phyloP scores from a whole-genome alignment of 2,113 vertebrate genomes.

The Spizaetus ornatus region DNA sequence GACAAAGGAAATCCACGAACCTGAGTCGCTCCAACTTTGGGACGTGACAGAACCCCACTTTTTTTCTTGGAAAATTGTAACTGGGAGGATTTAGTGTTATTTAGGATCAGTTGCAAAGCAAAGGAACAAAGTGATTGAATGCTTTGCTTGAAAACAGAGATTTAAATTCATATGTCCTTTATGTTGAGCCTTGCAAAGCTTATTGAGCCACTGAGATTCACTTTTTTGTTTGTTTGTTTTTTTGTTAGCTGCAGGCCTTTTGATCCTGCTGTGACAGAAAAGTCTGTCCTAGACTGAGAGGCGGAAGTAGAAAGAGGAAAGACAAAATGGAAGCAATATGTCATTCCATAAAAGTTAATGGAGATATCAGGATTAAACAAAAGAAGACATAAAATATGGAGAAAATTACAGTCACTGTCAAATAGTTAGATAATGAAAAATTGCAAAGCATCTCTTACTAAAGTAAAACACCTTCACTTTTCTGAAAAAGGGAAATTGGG shows the following conservation, averaged over 20 bases:
- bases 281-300: neutral
- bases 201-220: neutral
- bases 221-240: neutral
- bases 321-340: neutral
- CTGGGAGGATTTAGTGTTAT: neutral
- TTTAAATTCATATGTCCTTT: neutral
- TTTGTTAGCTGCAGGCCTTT: neutral
- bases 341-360: neutral
- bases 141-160: neutral
- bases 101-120: neutral
- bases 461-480: neutral
- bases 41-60: neutral
- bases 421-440: neutral
- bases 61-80: neutral
- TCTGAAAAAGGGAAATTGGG: neutral
- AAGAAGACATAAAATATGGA: neutral
- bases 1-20: no score
- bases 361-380: neutral
- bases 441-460: neutral
- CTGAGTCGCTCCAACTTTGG: no score
- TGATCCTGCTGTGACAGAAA: neutral
- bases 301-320: neutral
- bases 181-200: neutral
- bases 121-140: neutral
- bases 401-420: neutral